Conservation (phyloP, 2,888 invertebrate species). For the Epirrita christyi region DNA sequence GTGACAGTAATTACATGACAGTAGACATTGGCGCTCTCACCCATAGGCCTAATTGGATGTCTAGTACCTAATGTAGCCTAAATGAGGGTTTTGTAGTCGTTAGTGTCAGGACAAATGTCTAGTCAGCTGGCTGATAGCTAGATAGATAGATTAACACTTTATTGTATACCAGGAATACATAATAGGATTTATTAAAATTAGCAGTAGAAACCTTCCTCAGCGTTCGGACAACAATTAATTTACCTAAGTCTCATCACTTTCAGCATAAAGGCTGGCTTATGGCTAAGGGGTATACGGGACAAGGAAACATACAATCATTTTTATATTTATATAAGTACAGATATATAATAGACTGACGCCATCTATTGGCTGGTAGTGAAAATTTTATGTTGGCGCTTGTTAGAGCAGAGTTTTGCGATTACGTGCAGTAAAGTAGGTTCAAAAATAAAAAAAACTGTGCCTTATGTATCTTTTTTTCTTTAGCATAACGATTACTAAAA, state of each 20-base stretch:
- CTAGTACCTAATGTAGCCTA: constrained; percentile 20
- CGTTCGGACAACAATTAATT: no score
- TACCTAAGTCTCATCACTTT: no score
- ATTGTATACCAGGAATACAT: no score
- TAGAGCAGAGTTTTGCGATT: no score
- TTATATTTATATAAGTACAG: no score
- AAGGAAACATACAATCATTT: no score
- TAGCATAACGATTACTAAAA: background rate
- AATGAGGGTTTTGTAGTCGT: constrained; percentile 29
- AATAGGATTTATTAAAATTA: no score
- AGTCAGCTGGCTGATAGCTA: constrained; percentile 1
- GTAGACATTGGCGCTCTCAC: constrained; percentile 13
- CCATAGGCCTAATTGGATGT: constrained; percentile 19
- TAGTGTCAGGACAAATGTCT: constrained; percentile 28
- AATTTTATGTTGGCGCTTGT: background rate
- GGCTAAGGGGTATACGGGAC: no score
- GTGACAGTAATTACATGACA: constrained; percentile 25
- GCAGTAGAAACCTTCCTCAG: no score
- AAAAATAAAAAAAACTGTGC: background rate
- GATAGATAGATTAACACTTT: no score
- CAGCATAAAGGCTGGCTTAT: no score
- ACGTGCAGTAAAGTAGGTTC: background rate
- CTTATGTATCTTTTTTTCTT: background rate
- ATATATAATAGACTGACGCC: constrained; percentile 1
- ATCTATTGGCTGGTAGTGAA: constrained; percentile 10